These are phyloP conservation scores for Euspilapteryx auroguttella DNA, from an alignment of 2,888 invertebrate species.

Conservation along the genomic window DNA sequence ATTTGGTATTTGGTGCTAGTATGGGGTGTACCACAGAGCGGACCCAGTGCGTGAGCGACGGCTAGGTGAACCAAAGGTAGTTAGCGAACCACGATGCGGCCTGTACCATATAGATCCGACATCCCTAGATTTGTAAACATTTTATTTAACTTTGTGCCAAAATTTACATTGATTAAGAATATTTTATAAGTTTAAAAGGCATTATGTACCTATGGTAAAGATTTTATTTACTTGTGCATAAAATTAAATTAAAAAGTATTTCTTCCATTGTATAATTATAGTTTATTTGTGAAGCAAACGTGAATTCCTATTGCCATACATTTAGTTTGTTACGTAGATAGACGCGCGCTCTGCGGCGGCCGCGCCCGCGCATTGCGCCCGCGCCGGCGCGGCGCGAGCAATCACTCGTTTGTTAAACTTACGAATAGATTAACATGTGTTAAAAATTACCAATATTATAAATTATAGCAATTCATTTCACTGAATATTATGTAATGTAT, in stretches of 20 bases:
- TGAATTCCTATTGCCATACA: slow-evolving; percentile 57
- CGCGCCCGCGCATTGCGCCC: too few relatives aligned
- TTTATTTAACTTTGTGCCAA: too few relatives aligned
- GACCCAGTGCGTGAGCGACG: too few relatives aligned
- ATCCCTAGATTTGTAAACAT: too few relatives aligned
- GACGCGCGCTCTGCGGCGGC: too few relatives aligned
- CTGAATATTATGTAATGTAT: slow-evolving; percentile 62
- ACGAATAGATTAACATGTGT: slow-evolving; percentile 60
- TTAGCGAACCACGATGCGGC: slow-evolving; percentile 22
- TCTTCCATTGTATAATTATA: slow-evolving; percentile 22
- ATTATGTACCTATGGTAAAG: slow-evolving; percentile 33
- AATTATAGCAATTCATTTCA: slow-evolving; percentile 61
- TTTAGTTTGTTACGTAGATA: slow-evolving; percentile 41
- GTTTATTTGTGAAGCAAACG: slow-evolving; percentile 25
- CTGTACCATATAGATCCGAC: slow-evolving; percentile 50
- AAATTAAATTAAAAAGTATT: slow-evolving; percentile 32
- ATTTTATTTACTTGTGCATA: slow-evolving; percentile 37
- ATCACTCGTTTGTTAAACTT: slow-evolving; percentile 57
- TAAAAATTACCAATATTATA: slow-evolving; percentile 61
- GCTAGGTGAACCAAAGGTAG: slow-evolving; percentile 58
- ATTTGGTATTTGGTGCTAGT: too few relatives aligned
- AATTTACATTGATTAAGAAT: too few relatives aligned
- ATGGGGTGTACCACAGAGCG: too few relatives aligned
- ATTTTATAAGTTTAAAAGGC: slow-evolving; percentile 35
- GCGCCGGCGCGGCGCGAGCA: too few relatives aligned